Conservation (phyloP, 1,140 invertebrate genomes). For the Bombus picipes region DNA sequence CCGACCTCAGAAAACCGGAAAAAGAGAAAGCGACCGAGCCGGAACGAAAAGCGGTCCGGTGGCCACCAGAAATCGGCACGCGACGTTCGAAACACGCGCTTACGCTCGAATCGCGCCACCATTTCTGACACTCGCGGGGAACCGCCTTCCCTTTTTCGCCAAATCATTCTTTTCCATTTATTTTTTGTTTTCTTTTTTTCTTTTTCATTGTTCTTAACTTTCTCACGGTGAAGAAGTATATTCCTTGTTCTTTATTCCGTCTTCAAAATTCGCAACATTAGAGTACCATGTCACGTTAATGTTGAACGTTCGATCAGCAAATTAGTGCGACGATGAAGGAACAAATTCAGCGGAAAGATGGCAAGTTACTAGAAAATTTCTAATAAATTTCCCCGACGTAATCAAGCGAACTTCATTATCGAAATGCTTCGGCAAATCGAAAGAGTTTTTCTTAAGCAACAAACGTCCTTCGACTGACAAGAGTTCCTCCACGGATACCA, state of each 20-base stretch:
- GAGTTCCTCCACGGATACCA: not conserved
- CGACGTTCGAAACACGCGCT: conserved; percentile 23
- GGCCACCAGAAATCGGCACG: conserved; percentile 40
- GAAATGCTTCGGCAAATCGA: not conserved
- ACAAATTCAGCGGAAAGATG: not conserved
- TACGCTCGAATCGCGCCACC: not conserved
- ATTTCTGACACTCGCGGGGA: not conserved
- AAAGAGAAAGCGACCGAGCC: conserved; percentile 58
- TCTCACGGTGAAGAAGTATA: too few relatives aligned
- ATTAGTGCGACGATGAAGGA: not conserved
- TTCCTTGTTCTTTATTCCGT: too few relatives aligned
- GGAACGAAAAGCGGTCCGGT: conserved; percentile 34
- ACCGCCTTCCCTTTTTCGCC: not conserved
- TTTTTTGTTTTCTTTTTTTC: not conserved
- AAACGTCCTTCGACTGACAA: not conserved
- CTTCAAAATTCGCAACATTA: too few relatives aligned
- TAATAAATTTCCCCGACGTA: not conserved
- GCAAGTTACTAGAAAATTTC: not conserved
- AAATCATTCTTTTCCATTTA: too few relatives aligned
- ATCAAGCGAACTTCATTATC: not conserved
- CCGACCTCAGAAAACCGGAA: conserved; percentile 61
- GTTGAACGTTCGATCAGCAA: not conserved
- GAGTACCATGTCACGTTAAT: too few relatives aligned
- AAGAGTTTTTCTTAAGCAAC: not conserved
- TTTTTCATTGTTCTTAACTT: too few relatives aligned